Conservation (phyloP, 2,797 vertebrate species). For the Astyanax mexicanus region DNA sequence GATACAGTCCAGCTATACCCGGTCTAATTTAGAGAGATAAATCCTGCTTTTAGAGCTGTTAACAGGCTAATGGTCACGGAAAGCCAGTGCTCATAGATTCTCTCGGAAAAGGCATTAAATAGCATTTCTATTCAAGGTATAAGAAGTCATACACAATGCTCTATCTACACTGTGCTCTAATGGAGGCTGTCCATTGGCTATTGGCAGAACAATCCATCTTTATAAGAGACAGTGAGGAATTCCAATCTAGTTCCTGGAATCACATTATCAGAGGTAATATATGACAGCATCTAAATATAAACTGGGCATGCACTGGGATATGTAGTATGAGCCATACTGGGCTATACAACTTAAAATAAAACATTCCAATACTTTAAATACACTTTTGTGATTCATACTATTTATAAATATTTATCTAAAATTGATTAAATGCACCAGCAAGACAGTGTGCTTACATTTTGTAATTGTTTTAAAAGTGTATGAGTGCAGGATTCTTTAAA, state of each 20-base stretch:
- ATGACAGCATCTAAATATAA: conserved; percentile 91
- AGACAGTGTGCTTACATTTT: no score
- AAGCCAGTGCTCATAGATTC: conserved; percentile 85
- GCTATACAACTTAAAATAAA: no score
- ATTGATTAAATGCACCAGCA: no score
- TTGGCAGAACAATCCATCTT: conserved; percentile 96
- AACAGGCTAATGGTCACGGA: conserved; percentile 94
- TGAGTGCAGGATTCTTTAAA: no score
- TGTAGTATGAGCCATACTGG: no score
- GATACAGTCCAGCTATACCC: conserved; percentile 88
- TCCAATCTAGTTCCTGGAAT: conserved; percentile 92
- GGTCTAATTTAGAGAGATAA: conserved; percentile 92
- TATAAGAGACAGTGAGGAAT: conserved; percentile 95
- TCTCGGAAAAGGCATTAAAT: conserved; percentile 88
- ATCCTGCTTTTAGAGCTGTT: conserved; percentile 95
- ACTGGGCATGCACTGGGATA: conserved; percentile 77
- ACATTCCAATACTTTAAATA: no score
- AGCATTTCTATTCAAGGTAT: conserved; percentile 78
- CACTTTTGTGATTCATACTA: no score
- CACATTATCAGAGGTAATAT: conserved; percentile 92
- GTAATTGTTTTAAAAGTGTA: no score
- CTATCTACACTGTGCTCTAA: conserved; percentile 78
- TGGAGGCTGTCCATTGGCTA: conserved; percentile 87
- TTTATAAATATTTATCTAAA: no score
- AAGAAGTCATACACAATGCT: conserved; percentile 85